phyloP scores from a whole-genome alignment of 2,888 invertebrate genomes.

The Drosophila sordidapex region DNA sequence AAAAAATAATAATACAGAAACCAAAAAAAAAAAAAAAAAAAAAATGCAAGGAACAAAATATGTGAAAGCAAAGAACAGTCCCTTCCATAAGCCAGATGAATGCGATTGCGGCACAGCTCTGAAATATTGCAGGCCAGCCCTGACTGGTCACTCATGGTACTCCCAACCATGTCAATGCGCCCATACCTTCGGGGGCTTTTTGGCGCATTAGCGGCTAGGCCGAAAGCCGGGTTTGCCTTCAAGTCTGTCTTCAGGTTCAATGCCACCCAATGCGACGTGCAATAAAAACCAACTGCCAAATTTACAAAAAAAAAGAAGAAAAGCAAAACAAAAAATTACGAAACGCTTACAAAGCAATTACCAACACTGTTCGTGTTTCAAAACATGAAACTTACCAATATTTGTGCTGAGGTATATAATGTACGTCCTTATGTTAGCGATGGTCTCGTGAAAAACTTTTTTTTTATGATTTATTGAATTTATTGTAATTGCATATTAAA shows the following conservation, averaged over 20 bases:
- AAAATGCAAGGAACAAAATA: constrained; percentile 51
- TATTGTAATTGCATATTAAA: not conserved
- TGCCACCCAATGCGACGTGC: constrained; percentile 71
- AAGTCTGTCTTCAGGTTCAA: constrained; percentile 53
- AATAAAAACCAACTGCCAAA: constrained; percentile 74
- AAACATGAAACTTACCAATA: constrained; percentile 37
- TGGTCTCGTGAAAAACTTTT: constrained; percentile 12
- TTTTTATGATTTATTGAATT: not conserved
- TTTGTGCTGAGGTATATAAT: not conserved
- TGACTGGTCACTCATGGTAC: constrained; percentile 21
- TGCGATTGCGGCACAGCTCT: constrained; percentile 36
- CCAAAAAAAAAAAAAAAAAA: constrained; percentile 22
- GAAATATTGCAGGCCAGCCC: constrained; percentile 14
- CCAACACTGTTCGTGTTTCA: constrained; percentile 71
- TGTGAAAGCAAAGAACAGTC: constrained; percentile 74
- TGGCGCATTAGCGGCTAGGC: constrained; percentile 74
- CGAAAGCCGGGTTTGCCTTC: constrained; percentile 19
- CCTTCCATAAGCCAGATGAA: constrained; percentile 65
- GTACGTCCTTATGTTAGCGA: constrained; percentile 32
- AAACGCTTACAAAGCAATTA: constrained; percentile 76
- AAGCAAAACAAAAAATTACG: not conserved
- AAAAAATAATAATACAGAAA: constrained; percentile 14
- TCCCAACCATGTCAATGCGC: constrained; percentile 22
- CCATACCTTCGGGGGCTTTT: constrained; percentile 60
- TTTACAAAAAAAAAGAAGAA: constrained; percentile 41